Evolutionary conservation across 2,888 invertebrate species (phyloP).

Genomic region (Arctia plantaginis): DNA sequence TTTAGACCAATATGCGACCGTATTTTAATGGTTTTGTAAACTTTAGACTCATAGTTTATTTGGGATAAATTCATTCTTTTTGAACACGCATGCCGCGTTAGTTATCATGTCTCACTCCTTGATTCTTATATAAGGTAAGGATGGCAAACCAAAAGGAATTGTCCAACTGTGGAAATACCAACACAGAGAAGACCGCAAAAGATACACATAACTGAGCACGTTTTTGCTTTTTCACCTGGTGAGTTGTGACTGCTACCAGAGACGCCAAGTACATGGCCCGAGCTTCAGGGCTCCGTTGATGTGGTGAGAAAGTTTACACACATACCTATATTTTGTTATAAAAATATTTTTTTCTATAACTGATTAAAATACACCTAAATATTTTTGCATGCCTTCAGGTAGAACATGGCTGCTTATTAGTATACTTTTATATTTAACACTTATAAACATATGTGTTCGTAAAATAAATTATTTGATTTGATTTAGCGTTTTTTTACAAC

Average conservation of each 20-base stretch:
- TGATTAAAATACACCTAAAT: too few relatives aligned
- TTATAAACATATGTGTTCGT: too few relatives aligned
- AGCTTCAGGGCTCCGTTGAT: not conserved
- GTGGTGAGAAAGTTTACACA: not conserved
- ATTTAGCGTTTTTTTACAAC: too few relatives aligned
- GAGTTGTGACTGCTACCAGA: not conserved
- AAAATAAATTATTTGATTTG: too few relatives aligned
- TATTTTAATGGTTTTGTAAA: not conserved
- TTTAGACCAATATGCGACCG: slow-evolving; percentile 5
- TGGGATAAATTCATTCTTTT: not conserved
- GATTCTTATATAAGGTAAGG: too few relatives aligned
- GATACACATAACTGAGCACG: not conserved
- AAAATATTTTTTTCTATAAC: too few relatives aligned
- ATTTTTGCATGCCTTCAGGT: too few relatives aligned
- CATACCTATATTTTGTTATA: too few relatives aligned
- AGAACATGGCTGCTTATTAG: too few relatives aligned
- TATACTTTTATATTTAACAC: too few relatives aligned
- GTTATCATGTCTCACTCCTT: not conserved
- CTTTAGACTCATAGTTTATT: not conserved
- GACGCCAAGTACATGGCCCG: not conserved
- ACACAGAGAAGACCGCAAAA: not conserved
- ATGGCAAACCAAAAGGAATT: too few relatives aligned
- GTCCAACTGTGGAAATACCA: too few relatives aligned
- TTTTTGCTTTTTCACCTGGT: not conserved
- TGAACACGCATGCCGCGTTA: not conserved